phyloP scores from a whole-genome alignment of 2,113 vertebrate species.

The Acanthisitta chloris region DNA sequence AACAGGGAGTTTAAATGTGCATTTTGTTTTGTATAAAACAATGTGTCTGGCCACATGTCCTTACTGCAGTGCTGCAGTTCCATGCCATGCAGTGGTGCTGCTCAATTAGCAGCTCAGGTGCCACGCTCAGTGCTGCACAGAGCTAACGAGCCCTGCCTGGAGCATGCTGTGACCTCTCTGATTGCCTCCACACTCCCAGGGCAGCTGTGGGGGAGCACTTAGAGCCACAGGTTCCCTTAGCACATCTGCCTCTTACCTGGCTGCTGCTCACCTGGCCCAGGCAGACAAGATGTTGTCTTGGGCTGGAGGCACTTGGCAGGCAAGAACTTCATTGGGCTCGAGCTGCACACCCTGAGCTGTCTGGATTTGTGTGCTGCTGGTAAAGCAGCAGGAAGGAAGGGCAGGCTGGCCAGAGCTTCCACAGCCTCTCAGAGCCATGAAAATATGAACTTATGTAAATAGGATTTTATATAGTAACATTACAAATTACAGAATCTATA shows the following conservation, averaged over 20 bases:
- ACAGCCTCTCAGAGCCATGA: not conserved
- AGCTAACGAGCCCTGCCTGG: not conserved
- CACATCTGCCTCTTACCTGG: not conserved
- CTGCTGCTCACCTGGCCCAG: not conserved
- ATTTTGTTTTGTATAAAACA: not conserved
- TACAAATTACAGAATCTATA: not conserved
- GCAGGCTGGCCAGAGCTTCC: not conserved
- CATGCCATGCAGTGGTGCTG: not conserved
- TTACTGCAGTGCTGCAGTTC: not conserved
- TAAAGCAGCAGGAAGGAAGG: not conserved
- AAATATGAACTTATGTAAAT: not conserved
- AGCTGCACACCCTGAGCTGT: not conserved
- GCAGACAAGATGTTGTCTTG: not conserved
- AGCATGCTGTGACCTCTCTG: not conserved
- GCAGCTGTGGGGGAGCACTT: accelerated
- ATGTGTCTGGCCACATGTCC: not conserved
- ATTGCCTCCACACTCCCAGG: not conserved
- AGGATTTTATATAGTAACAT: accelerated
- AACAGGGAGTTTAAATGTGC: accelerated
- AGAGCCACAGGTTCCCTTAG: not conserved
- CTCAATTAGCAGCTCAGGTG: not conserved
- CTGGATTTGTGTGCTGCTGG: accelerated
- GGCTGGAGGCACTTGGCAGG: not conserved
- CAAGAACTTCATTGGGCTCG: not conserved
- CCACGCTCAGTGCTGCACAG: not conserved